phyloP scores from a whole-genome alignment of 1,140 invertebrate species.

The Drosophila baimaii region DNA sequence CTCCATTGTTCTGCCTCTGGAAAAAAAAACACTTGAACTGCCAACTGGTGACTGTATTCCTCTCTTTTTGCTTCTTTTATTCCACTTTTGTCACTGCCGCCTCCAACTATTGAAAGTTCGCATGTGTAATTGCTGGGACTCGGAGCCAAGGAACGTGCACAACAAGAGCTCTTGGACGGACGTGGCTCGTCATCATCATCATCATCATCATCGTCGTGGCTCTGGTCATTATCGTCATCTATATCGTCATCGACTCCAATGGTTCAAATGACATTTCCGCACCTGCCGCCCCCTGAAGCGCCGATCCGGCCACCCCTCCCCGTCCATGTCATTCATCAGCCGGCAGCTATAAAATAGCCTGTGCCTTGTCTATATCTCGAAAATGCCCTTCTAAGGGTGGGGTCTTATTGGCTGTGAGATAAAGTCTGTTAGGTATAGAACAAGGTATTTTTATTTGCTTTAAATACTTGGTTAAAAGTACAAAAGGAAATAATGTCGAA shows the following conservation, averaged over 20 bases:
- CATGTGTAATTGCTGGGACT: conserved; percentile 36
- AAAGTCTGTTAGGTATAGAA: not conserved
- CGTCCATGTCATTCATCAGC: conserved; percentile 37
- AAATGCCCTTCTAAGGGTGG: conserved; percentile 8
- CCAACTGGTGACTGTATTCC: conserved; percentile 41
- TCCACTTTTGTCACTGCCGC: conserved; percentile 23
- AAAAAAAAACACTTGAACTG: conserved; percentile 53
- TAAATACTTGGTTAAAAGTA: too few species aligned
- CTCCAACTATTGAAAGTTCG: conserved; percentile 39
- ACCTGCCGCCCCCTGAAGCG: conserved; percentile 19
- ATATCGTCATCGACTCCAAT: conserved; percentile 53
- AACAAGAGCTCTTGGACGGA: conserved; percentile 59
- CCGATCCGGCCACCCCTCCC: conserved; percentile 3
- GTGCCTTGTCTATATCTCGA: conserved; percentile 43
- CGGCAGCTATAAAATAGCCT: conserved; percentile 57
- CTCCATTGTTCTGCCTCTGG: conserved; percentile 49
- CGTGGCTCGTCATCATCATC: conserved; percentile 59
- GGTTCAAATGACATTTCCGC: conserved; percentile 56
- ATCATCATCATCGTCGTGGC: conserved; percentile 32
- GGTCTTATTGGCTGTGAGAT: not conserved
- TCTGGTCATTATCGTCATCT: conserved; percentile 36
- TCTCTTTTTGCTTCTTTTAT: conserved; percentile 13
- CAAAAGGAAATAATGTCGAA: too few species aligned
- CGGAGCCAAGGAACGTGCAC: conserved; percentile 63
- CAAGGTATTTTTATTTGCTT: not conserved